Conservation (phyloP, 2,113 vertebrate species). For the Cyanoramphus novaezelandiae region DNA sequence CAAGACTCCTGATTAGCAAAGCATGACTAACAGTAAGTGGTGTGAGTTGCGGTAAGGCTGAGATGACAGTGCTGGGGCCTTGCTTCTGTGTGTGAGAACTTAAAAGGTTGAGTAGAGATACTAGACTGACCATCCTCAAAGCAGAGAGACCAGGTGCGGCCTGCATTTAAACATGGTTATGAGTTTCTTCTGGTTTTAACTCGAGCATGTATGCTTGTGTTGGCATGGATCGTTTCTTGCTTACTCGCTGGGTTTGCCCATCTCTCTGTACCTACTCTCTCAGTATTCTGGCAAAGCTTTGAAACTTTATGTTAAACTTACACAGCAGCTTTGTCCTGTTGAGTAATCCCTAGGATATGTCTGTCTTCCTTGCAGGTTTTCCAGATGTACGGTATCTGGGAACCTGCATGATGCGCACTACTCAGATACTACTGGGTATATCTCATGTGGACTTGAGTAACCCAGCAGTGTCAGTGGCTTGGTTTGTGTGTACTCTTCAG, state of each 20-base stretch:
- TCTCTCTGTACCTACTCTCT: neutral
- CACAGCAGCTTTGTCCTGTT: slow-evolving; percentile 16
- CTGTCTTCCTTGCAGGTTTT: slow-evolving; percentile 55
- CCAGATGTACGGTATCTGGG: slow-evolving; percentile 48
- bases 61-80: neutral
- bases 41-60: neutral
- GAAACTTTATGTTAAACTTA: neutral
- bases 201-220: slow-evolving; percentile 52
- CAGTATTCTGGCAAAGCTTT: slow-evolving; percentile 4
- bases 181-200: slow-evolving; percentile 23
- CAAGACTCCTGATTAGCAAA: neutral
- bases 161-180: slow-evolving; percentile 24
- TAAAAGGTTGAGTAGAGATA: neutral
- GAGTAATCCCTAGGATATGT: slow-evolving; percentile 46
- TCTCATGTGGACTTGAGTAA: slow-evolving; percentile 42
- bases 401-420: slow-evolving; percentile 44
- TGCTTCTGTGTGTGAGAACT: neutral
- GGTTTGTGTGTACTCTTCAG: slow-evolving; percentile 39
- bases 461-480: slow-evolving; percentile 58
- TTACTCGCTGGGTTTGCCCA: slow-evolving; percentile 16
- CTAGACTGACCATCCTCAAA: slow-evolving; percentile 12
- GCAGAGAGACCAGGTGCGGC: slow-evolving; percentile 31
- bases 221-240: slow-evolving; percentile 40
- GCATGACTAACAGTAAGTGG: slow-evolving; percentile 12
- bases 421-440: slow-evolving; percentile 20